A percentile compares a stretch with the other conserved stretches of the same genome.
Evolutionary conservation across 1,140 invertebrate genomes (phyloP).

Genomic region (Zeugodacus cucurbitae): DNA sequence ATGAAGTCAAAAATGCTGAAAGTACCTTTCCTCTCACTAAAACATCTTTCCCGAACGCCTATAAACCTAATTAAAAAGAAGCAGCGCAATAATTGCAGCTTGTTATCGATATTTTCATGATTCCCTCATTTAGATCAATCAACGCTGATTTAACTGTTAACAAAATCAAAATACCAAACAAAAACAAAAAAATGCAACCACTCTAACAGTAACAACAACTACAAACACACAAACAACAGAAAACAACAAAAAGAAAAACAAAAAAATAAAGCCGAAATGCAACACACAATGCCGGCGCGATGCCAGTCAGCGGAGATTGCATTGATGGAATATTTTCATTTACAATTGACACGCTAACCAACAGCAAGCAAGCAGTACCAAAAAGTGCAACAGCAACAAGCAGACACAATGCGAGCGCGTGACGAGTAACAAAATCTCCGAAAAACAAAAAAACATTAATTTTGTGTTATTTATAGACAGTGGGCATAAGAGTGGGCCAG

Average conservation of each 20-base stretch:
- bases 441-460: conserved; percentile 12
- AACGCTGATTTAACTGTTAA: background rate
- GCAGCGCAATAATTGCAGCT: background rate
- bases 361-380: background rate
- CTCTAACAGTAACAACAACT: background rate
- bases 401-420: background rate
- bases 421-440: background rate
- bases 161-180: background rate
- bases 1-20: too few species aligned
- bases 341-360: conserved; percentile 21
- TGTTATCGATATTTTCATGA: background rate
- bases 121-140: background rate
- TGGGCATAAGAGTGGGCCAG: background rate
- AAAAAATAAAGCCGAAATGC: background rate
- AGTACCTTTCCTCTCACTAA: too few species aligned
- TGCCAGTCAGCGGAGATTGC: background rate
- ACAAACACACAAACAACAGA: background rate
- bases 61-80: background rate
- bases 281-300: background rate
- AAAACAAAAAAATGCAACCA: background rate
- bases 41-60: too few species aligned
- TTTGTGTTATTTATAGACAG: conserved; percentile 31
- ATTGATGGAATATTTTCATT: conserved; percentile 28
- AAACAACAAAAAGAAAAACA: background rate
- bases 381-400: background rate